phyloP scores from a whole-genome alignment of 2,888 invertebrate species.

The Drosophila monieri region DNA sequence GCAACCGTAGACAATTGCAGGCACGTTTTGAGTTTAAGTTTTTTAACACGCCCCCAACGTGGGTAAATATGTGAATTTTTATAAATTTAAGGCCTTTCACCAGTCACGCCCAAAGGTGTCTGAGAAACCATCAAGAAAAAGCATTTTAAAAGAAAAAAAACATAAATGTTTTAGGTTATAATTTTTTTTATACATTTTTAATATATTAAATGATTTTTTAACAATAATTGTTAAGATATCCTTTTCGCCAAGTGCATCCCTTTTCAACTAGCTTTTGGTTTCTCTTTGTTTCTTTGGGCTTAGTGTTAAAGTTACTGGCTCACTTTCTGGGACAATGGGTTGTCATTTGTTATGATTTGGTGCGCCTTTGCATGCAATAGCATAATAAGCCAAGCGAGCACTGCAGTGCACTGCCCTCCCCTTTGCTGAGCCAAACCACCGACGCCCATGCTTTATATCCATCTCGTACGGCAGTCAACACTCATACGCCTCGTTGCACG shows the following conservation, averaged over 20 bases:
- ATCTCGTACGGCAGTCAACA: conserved; percentile 62
- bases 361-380: conserved; percentile 68
- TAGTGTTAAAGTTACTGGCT: conserved; percentile 26
- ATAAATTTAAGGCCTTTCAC: conserved; percentile 4
- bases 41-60: conserved; percentile 1
- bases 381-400: conserved; percentile 73
- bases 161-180: too few species aligned
- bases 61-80: conserved; percentile 34
- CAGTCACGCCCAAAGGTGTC: conserved; percentile 12
- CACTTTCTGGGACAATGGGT: conserved; percentile 30
- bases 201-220: too few species aligned
- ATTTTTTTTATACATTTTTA: too few species aligned
- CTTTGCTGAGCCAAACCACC: neutral
- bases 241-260: neutral
- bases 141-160: neutral
- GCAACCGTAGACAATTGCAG: conserved; percentile 43
- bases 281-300: neutral
- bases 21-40: conserved; percentile 46
- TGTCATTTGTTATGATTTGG: conserved; percentile 73
- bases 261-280: neutral
- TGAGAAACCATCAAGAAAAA: neutral
- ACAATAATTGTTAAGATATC: conserved; percentile 1
- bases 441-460: conserved; percentile 3
- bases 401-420: conserved; percentile 3
- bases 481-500: conserved; percentile 79